Evolutionary conservation across 2,113 vertebrate species (phyloP).

Genomic region (Oryctolagus cuniculus): DNA sequence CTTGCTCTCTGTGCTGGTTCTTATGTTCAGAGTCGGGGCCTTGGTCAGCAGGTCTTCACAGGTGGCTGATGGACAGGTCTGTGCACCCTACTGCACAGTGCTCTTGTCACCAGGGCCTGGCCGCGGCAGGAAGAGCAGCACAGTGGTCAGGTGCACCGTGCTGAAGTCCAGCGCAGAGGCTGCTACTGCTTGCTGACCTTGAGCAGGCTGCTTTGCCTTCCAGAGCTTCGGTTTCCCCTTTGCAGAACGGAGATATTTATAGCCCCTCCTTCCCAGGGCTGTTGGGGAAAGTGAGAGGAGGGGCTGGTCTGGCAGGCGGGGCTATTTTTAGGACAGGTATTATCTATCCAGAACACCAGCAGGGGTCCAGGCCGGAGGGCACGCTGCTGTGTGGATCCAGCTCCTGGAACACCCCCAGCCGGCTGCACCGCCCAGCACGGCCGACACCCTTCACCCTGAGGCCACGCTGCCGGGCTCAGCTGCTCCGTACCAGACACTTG

Average conservation of each 20-base stretch:
- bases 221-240: constrained; percentile 42
- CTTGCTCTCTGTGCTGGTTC: not conserved
- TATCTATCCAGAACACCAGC: not conserved
- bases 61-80: not conserved
- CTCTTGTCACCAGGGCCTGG: rapidly evolving
- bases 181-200: constrained; percentile 26
- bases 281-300: constrained; percentile 45
- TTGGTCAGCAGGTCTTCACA: not conserved
- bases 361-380: not conserved
- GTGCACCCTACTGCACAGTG: not conserved
- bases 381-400: not conserved
- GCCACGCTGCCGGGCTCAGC: not conserved
- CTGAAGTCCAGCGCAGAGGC: not conserved
- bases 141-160: not conserved
- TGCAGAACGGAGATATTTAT: constrained; percentile 64
- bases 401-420: not conserved
- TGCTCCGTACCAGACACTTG: not conserved
- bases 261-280: not conserved
- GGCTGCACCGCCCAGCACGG: rapidly evolving
- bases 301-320: not conserved
- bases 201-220: not conserved
- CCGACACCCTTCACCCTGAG: not conserved
- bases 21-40: not conserved
- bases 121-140: not conserved
- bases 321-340: constrained; percentile 51